Evolutionary conservation across 2,888 invertebrate genomes (phyloP).

Genomic region (Rhagonycha lutea): DNA sequence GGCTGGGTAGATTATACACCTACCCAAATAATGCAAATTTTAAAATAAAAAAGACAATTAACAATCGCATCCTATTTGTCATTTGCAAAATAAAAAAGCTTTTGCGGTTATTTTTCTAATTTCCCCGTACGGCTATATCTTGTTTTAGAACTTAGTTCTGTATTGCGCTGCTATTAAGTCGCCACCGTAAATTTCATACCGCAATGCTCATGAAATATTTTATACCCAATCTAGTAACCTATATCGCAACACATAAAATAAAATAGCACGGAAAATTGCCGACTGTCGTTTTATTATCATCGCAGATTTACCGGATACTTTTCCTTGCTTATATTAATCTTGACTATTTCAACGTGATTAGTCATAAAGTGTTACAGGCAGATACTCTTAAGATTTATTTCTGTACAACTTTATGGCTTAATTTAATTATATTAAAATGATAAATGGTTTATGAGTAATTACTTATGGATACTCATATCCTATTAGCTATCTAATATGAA

Average conservation of each 20-base stretch:
- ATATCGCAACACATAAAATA: slow-evolving; percentile 43
- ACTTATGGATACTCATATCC: neutral
- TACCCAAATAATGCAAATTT: neutral
- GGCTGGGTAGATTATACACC: neutral
- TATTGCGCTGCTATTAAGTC: slow-evolving; percentile 25
- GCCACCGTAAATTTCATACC: slow-evolving; percentile 35
- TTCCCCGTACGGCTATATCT: slow-evolving; percentile 14
- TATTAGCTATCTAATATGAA: neutral
- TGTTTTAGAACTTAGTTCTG: slow-evolving; percentile 25
- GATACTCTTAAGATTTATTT: neutral
- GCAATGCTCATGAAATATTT: slow-evolving; percentile 42
- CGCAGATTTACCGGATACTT: slow-evolving; percentile 28
- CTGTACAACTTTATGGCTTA: neutral
- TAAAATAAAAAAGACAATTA: neutral
- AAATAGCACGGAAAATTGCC: slow-evolving; percentile 41
- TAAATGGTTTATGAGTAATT: neutral
- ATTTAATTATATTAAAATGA: neutral
- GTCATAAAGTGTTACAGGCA: neutral
- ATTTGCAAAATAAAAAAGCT: neutral
- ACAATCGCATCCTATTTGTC: neutral
- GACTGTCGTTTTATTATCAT: slow-evolving; percentile 36
- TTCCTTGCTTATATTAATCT: slow-evolving; percentile 13
- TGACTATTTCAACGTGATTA: neutral
- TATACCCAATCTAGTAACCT: slow-evolving; percentile 42
- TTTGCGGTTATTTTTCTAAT: slow-evolving; percentile 12